These are phyloP conservation scores for Pithys albifrons DNA, from an alignment of 2,113 vertebrate genomes.

Conservation along the genomic window DNA sequence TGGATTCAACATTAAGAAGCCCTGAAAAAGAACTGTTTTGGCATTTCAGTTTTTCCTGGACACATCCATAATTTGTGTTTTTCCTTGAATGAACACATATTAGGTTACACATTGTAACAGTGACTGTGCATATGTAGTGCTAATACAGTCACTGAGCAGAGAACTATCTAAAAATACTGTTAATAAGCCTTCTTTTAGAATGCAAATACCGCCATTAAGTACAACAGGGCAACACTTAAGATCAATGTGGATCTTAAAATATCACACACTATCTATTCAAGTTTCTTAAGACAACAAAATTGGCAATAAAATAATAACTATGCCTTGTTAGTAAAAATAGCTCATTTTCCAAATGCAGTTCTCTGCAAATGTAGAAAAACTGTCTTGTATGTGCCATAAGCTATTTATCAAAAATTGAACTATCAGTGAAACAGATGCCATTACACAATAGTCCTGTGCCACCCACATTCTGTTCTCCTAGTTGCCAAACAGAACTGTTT, in stretches of 20 bases:
- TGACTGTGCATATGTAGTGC: not conserved
- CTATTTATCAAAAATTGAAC: conserved; percentile 33
- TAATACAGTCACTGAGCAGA: not conserved
- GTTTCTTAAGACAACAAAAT: not conserved
- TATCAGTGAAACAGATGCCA: conserved; percentile 52
- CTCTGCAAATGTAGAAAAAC: not conserved
- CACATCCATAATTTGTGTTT: not conserved
- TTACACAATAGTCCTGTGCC: conserved; percentile 18
- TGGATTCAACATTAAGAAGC: not conserved
- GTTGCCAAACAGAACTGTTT: conserved; percentile 28
- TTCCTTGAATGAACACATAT: not conserved
- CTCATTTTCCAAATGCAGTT: not conserved
- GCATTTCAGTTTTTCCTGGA: not conserved
- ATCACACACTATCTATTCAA: not conserved
- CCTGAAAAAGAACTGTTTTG: not conserved
- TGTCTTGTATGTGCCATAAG: conserved; percentile 5
- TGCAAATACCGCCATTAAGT: not conserved
- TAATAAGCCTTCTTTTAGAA: not conserved
- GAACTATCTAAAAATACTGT: not conserved
- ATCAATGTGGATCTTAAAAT: not conserved
- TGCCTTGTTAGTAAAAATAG: conserved; percentile 5
- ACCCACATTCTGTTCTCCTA: conserved; percentile 27
- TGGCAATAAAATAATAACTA: conserved; percentile 21
- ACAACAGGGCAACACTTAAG: not conserved
- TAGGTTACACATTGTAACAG: not conserved